These are phyloP conservation scores for Calliphora vicina DNA, from an alignment of 1,140 invertebrate genomes.

Conservation along the genomic window DNA sequence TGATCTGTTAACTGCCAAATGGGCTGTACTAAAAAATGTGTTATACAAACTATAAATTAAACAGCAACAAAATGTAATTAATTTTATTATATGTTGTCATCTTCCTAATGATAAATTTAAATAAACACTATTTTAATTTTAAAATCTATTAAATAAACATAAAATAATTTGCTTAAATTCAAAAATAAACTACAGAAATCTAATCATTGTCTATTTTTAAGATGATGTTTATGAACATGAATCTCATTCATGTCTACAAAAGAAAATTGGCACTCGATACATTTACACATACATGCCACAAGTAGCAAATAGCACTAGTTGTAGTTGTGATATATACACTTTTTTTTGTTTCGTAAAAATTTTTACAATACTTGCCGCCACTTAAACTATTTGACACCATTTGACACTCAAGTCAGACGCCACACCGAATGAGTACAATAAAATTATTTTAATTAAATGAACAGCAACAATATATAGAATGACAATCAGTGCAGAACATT, in stretches of 20 bases:
- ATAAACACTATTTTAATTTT: no score
- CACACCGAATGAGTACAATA: neutral
- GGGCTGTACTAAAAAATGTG: no score
- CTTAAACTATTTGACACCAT: constrained; percentile 13
- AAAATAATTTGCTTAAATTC: neutral
- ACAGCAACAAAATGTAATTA: no score
- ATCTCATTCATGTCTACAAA: neutral
- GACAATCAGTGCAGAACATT: neutral
- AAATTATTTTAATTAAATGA: neutral
- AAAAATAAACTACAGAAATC: neutral
- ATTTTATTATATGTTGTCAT: no score
- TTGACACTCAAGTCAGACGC: constrained; percentile 12
- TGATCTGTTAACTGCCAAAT: no score
- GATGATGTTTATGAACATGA: neutral
- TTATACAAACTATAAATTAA: no score
- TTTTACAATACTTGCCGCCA: constrained; percentile 8
- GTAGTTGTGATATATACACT: neutral
- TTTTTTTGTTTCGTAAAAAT: neutral
- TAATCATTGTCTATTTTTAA: constrained; percentile 4
- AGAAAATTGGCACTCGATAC: neutral
- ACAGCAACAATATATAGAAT: neutral
- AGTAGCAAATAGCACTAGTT: neutral
- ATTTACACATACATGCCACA: neutral
- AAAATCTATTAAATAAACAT: no score
- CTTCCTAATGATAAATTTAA: no score